Evolutionary conservation across 1,140 invertebrate species (phyloP), one percentile per base, ranked within the genome.

Genomic region (Eciton burchellii): DNA sequence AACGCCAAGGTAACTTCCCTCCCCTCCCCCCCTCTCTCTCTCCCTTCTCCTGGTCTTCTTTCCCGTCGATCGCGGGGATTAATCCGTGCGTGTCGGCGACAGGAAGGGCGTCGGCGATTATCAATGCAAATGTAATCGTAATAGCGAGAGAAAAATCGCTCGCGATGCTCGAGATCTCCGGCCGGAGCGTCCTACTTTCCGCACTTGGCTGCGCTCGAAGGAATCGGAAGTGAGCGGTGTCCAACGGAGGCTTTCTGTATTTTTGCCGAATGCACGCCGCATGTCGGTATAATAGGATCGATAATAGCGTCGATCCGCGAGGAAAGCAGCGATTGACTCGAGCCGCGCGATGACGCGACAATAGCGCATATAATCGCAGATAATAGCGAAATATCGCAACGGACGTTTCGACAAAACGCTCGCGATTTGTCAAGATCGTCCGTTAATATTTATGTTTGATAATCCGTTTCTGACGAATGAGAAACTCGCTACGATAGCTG

Each of bases 271-370:
- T 35, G 62, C n/a, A 16, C 65, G 29, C 43, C 26, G 24, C 21
- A n/a, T n/a, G n/a, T n/a, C n/a, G n/a, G n/a, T n/a, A n/a, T n/a
- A 41, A 73, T 43, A 59, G 54, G 60, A 73, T 73, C 60, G 60
- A 73, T 60, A 47, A 26, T 29, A 16, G 35, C 6, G 3, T 24
- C 9, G 16, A 19, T 26, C n/a, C 8, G 43, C 54, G 24, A 59
- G 43, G n/a, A 73, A 41, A 60, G 43, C 35, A 24, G 57, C 35
- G 35, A 19, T 65, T 19, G 11, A 65, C 26, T n/a, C 29, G 21
- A n/a, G 16, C 8, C 29, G 29, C 35, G 9, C 60, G 26, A 47
- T n/a, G 29, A 45, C 71, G 14, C 6, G 26, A 35, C 21, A 14
- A 56, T n/a, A n/a, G n/a, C 71, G 14, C 45, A 56, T 14, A 21